Evolutionary conservation across 2,797 vertebrate genomes (phyloP).

Genomic region (Todus mexicanus): DNA sequence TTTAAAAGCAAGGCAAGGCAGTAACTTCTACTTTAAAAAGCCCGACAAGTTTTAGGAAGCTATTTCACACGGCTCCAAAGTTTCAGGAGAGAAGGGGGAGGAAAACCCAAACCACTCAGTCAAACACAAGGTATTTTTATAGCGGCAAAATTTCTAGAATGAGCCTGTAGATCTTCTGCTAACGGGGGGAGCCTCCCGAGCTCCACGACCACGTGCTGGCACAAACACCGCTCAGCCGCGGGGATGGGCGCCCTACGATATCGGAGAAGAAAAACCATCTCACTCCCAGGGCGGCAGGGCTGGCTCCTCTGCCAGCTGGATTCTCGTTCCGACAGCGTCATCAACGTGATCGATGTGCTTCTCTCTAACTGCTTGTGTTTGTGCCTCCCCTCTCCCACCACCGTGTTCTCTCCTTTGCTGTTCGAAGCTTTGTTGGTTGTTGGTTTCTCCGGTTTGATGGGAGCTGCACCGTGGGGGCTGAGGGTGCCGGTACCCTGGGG

Average conservation of each 20-base stretch:
- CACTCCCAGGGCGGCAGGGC: not conserved
- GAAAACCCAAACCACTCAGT: not conserved
- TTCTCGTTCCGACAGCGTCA: not conserved
- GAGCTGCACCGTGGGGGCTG: not conserved
- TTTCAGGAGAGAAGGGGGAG: not conserved
- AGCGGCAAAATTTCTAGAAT: not conserved
- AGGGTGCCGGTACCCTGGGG: not conserved
- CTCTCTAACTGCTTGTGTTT: slow-evolving; percentile 6
- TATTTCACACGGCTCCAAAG: not conserved
- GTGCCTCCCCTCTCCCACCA: not conserved
- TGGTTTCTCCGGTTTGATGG: accelerated
- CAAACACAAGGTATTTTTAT: not conserved
- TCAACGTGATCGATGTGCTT: slow-evolving; percentile 11
- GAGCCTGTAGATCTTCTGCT: slow-evolving; percentile 34
- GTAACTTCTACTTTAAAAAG: slow-evolving; percentile 30
- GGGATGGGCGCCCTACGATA: not conserved
- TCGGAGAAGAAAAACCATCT: not conserved
- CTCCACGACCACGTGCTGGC: not conserved
- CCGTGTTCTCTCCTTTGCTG: not conserved
- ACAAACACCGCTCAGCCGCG: not conserved
- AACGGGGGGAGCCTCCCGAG: slow-evolving; percentile 3
- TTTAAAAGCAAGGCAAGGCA: not conserved
- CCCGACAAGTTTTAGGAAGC: slow-evolving; percentile 16
- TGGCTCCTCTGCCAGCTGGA: slow-evolving; percentile 14
- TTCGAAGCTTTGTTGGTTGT: not conserved